phyloP scores from a whole-genome alignment of 1,140 invertebrate species.

The Frieseomelitta varia region DNA sequence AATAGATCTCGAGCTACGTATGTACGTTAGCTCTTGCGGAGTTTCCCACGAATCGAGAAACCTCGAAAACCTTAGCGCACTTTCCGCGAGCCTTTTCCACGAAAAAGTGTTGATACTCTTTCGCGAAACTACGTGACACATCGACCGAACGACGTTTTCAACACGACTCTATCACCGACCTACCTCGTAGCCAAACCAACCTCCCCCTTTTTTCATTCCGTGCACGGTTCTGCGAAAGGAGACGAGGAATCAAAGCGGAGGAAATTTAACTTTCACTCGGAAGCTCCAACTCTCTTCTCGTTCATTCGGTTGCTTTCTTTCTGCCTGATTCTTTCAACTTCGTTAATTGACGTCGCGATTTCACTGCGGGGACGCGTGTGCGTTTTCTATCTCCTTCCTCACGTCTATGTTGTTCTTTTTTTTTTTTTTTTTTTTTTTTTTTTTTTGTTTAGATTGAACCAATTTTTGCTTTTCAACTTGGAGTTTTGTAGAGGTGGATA shows the following conservation, averaged over 20 bases:
- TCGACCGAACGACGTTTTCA: constrained; percentile 23
- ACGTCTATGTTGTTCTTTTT: neutral
- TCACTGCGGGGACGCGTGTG: neutral
- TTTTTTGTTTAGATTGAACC: neutral
- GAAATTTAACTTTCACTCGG: neutral
- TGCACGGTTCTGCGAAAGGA: constrained; percentile 28
- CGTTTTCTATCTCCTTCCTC: neutral
- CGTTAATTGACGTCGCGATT: neutral
- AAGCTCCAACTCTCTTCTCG: neutral
- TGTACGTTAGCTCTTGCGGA: neutral
- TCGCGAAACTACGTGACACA: constrained; percentile 12
- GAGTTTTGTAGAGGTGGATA: neutral
- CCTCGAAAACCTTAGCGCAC: neutral
- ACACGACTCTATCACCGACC: neutral
- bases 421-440: neutral
- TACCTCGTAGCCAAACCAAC: neutral
- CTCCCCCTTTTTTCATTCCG: neutral
- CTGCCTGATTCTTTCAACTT: neutral
- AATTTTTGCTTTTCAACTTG: neutral
- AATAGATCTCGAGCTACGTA: neutral
- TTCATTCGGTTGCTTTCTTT: neutral
- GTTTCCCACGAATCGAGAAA: neutral
- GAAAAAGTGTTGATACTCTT: neutral
- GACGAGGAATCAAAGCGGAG: neutral
- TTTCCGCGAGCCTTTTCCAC: neutral